Conservation (phyloP, 1,140 invertebrate genomes). For the Andrena cerasifolii region DNA sequence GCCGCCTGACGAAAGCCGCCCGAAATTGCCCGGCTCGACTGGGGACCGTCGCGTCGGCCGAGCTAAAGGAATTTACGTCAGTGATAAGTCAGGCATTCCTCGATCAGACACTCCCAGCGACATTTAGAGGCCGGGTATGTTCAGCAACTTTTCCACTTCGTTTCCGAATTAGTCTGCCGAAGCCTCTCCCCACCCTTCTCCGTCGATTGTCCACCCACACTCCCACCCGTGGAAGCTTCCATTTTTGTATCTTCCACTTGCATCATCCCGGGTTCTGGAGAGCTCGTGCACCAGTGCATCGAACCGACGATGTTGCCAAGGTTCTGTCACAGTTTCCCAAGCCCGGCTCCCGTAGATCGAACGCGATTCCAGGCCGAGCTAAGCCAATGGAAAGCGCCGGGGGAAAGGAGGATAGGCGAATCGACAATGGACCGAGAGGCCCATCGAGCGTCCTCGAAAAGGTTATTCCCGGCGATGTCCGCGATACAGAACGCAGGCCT, state of each 20-base stretch:
- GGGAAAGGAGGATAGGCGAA: neutral
- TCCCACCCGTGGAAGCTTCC: too few relatives aligned
- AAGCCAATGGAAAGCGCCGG: neutral
- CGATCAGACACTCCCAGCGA: neutral
- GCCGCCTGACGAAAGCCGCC: neutral
- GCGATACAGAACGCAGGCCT: neutral
- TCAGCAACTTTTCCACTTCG: neutral
- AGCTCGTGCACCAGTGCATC: too few relatives aligned
- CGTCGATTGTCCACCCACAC: too few relatives aligned
- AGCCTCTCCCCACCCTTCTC: neutral
- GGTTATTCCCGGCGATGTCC: conserved; percentile 16
- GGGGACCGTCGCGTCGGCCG: neutral
- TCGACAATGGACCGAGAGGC: conserved; percentile 5
- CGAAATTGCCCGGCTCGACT: conserved; percentile 5
- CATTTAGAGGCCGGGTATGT: neutral
- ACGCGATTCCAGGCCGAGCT: neutral
- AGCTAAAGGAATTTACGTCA: conserved; percentile 19
- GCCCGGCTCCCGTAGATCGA: neutral
- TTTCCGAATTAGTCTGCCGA: neutral
- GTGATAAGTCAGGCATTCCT: conserved; percentile 32
- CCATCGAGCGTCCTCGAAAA: conserved; percentile 16
- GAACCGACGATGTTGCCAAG: neutral
- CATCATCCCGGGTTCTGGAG: too few relatives aligned
- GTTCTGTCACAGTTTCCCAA: too few relatives aligned
- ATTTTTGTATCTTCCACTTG: too few relatives aligned